A percentile compares a stretch with the other conserved stretches of the same genome.
These are phyloP conservation scores for Agrochola litura DNA, from an alignment of 2,888 invertebrate genomes.

Conservation along the genomic window DNA sequence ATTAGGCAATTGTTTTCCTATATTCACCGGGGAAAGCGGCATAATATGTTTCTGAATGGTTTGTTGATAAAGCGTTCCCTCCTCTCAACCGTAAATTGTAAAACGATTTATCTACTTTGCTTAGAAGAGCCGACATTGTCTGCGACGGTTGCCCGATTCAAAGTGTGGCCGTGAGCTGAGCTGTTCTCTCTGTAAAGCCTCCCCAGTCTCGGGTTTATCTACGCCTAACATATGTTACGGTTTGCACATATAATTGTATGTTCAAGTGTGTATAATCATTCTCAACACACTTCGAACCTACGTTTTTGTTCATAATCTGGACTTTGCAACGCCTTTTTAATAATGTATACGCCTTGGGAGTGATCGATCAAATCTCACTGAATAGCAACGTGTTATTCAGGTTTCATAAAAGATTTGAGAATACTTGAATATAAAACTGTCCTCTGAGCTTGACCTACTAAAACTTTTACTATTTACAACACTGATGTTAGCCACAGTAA, in stretches of 20 bases:
- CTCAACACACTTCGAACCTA: background rate
- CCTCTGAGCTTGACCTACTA: conserved; percentile 19
- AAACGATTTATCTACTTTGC: conserved; percentile 65
- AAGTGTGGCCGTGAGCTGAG: conserved; percentile 49
- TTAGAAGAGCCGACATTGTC: conserved; percentile 57
- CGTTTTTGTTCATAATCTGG: conserved; percentile 5
- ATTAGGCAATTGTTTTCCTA: conserved; percentile 45
- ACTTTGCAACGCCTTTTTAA: background rate
- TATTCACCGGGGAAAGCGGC: conserved; percentile 18
- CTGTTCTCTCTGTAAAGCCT: conserved; percentile 53
- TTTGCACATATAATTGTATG: conserved; percentile 32
- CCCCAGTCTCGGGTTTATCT: conserved; percentile 53
- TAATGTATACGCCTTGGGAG: conserved; percentile 2
- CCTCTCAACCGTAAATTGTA: conserved; percentile 57
- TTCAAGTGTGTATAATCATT: conserved; percentile 22
- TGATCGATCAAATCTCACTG: conserved; percentile 35
- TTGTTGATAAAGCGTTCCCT: conserved; percentile 47
- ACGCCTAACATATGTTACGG: conserved; percentile 35
- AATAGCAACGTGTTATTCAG: conserved; percentile 21
- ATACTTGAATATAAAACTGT: conserved; percentile 34
- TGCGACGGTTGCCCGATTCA: conserved; percentile 47
- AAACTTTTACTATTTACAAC: conserved; percentile 5
- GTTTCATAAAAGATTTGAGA: conserved; percentile 25
- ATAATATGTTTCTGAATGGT: conserved; percentile 43
- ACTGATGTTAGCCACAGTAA: background rate